A percentile compares a stretch with the other conserved stretches of the same genome.
Conservation (phyloP, 2,113 vertebrate species). For the Triplophysa siluroides region DNA sequence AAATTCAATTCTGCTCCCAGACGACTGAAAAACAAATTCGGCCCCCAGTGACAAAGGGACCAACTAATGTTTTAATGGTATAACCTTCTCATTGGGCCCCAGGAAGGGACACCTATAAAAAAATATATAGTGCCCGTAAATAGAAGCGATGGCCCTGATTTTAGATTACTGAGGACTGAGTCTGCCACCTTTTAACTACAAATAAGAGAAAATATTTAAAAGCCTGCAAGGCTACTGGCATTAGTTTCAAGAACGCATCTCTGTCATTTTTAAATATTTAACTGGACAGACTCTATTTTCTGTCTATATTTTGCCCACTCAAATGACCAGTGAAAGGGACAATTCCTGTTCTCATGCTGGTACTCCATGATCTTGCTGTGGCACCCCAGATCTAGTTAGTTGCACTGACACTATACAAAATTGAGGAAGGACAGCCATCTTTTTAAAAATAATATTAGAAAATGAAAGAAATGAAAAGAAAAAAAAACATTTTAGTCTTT, state of each 20-base stretch:
- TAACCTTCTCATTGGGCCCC: not conserved
- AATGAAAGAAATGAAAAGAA: slow-evolving; percentile 56
- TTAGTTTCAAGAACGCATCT: slow-evolving; percentile 30
- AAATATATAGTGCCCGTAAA: not conserved
- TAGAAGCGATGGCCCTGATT: not conserved
- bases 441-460: slow-evolving; percentile 30
- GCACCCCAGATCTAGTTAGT: slow-evolving; percentile 59
- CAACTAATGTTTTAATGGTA: not conserved
- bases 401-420: slow-evolving; percentile 69
- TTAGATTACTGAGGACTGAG: slow-evolving; percentile 2
- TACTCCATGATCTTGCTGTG: slow-evolving; percentile 41
- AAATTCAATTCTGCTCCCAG: slow-evolving; percentile 76
- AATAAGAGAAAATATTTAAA: slow-evolving; percentile 43
- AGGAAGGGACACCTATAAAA: not conserved
- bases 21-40: too few relatives aligned
- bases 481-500: slow-evolving; percentile 70
- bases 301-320: slow-evolving; percentile 11
- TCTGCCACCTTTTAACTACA: slow-evolving; percentile 56
- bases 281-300: slow-evolving; percentile 29
- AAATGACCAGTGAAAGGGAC: slow-evolving; percentile 16
- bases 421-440: slow-evolving; percentile 60
- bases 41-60: not conserved
- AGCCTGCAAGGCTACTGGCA: slow-evolving; percentile 34
- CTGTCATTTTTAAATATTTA: slow-evolving; percentile 46
- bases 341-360: slow-evolving; percentile 21